A percentile compares a stretch with the other conserved stretches of the same genome.
Evolutionary conservation across 1,140 invertebrate genomes (phyloP).

Genomic region (Drosophila gunungcola): DNA sequence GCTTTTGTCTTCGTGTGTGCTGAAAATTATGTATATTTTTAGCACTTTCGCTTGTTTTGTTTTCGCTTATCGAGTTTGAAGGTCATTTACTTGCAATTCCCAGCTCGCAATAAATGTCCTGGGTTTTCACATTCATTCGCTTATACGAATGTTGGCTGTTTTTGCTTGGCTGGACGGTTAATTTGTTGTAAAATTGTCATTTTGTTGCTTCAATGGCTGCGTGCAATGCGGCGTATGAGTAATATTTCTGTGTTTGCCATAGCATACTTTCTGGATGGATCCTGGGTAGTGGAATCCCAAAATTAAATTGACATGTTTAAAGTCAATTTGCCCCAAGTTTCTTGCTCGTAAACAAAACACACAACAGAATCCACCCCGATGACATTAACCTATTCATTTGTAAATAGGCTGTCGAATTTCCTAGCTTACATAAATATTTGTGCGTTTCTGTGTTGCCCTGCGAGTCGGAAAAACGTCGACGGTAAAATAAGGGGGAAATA

Average conservation of each 20-base stretch:
- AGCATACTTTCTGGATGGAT: conserved; percentile 41
- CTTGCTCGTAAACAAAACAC: conserved; percentile 61
- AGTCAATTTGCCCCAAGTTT: conserved; percentile 74
- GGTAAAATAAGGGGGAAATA: conserved; percentile 7
- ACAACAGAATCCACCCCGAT: conserved; percentile 20
- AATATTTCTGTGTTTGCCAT: conserved; percentile 59
- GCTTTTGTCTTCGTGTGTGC: conserved; percentile 55
- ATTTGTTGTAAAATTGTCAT: conserved; percentile 83
- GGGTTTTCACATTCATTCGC: conserved; percentile 48
- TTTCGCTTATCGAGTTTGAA: conserved; percentile 83
- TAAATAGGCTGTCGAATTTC: conserved; percentile 81
- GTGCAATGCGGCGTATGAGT: conserved; percentile 82
- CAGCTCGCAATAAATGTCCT: conserved; percentile 19
- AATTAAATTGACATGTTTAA: conserved; percentile 80
- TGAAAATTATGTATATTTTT: conserved; percentile 82
- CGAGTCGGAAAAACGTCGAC: conserved; percentile 71
- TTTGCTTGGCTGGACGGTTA: conserved; percentile 70
- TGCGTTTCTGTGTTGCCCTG: conserved; percentile 64
- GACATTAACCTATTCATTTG: conserved; percentile 83
- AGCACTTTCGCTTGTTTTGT: conserved; percentile 82
- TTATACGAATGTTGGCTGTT: conserved; percentile 40
- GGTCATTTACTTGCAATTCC: conserved; percentile 78
- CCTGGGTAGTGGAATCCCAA: conserved; percentile 9
- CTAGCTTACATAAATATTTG: conserved; percentile 78
- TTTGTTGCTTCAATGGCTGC: conserved; percentile 77